Conservation (phyloP, 2,888 invertebrate species). For the Adineta ricciae region DNA sequence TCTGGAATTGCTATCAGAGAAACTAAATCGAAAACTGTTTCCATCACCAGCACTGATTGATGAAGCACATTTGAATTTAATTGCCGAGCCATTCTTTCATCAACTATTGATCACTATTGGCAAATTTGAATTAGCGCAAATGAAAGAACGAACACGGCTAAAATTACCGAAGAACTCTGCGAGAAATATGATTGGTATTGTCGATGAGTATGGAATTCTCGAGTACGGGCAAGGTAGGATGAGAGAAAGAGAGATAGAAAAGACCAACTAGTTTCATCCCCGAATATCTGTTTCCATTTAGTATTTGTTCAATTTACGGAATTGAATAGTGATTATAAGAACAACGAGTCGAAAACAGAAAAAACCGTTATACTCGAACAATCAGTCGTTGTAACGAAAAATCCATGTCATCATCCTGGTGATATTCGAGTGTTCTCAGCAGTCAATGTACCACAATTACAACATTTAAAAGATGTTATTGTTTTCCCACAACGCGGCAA, state of each 20-base stretch:
- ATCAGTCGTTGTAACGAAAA: background rate
- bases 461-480: constrained; percentile 9
- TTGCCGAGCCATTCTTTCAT: background rate
- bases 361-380: too few relatives aligned
- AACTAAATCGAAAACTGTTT: background rate
- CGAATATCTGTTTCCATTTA: too few relatives aligned
- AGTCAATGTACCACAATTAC: background rate
- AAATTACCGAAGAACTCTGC: background rate
- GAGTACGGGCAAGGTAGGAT: background rate
- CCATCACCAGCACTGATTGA: background rate
- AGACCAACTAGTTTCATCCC: too few relatives aligned
- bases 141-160: background rate
- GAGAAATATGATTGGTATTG: constrained; percentile 1
- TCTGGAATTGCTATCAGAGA: background rate
- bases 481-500: background rate
- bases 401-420: constrained; percentile 16
- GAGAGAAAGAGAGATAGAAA: too few relatives aligned
- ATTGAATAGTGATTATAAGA: background rate
- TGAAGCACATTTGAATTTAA: background rate
- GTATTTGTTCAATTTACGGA: background rate
- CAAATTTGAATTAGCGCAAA: background rate
- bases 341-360: too few relatives aligned
- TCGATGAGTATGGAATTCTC: background rate
- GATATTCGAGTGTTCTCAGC: background rate
- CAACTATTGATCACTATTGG: background rate